A percentile compares a stretch with the other conserved stretches of the same genome.
Evolutionary conservation across 2,888 invertebrate genomes (phyloP).

Genomic region (Galerucella pusilla): DNA sequence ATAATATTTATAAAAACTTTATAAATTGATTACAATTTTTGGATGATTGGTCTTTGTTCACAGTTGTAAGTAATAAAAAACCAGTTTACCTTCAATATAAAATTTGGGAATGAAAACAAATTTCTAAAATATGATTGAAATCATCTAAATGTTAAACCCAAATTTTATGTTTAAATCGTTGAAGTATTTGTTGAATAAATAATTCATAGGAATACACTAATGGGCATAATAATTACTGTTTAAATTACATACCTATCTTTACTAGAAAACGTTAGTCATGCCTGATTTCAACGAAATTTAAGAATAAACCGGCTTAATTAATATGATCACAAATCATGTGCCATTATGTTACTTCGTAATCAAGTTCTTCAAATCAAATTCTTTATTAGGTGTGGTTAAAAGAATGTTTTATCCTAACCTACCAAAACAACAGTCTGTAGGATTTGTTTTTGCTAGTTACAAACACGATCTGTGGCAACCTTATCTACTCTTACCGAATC

Average conservation of each 20-base stretch:
- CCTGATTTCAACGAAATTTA: slow-evolving; percentile 30
- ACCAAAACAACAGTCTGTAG: slow-evolving; percentile 19
- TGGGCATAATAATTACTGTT: slow-evolving; percentile 23
- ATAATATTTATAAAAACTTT: background rate
- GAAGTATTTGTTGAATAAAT: background rate
- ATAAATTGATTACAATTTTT: background rate
- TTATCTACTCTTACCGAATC: slow-evolving; percentile 18
- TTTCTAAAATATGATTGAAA: background rate
- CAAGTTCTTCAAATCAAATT: slow-evolving; percentile 27
- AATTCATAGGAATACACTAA: background rate
- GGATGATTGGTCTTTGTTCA: background rate
- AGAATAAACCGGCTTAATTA: slow-evolving; percentile 15
- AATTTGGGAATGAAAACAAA: background rate
- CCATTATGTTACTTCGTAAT: slow-evolving; percentile 25
- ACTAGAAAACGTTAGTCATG: slow-evolving; percentile 28
- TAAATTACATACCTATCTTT: slow-evolving; percentile 20
- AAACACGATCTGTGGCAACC: slow-evolving; percentile 20
- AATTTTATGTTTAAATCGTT: background rate
- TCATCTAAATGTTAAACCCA: no score
- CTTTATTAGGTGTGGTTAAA: slow-evolving; percentile 50
- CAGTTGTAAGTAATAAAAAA: background rate
- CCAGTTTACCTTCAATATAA: background rate
- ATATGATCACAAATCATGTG: slow-evolving; percentile 35
- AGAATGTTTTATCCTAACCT: slow-evolving; percentile 40
- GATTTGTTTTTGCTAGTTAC: slow-evolving; percentile 9